phyloP scores from a whole-genome alignment of 2,888 invertebrate genomes.

The Ommatoiulus sabulosus region DNA sequence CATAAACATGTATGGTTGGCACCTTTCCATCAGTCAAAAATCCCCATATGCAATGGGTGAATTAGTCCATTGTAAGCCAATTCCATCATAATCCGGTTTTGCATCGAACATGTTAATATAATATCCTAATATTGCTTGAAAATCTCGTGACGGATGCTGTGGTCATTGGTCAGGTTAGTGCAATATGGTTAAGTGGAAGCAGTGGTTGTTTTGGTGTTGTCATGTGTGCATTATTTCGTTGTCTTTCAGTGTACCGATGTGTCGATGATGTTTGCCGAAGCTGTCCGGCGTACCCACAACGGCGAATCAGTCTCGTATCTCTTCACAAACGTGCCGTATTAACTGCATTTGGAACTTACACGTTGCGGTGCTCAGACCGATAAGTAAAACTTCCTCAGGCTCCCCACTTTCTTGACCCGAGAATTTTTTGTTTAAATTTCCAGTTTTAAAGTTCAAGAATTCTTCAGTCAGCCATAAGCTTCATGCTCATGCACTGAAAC shows the following conservation, averaged over 20 bases:
- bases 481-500: neutral
- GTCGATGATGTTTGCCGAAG: conserved; percentile 99
- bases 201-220: conserved; percentile 40
- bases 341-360: conserved; percentile 12
- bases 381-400: neutral
- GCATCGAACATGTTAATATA: conserved; percentile 19
- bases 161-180: neutral
- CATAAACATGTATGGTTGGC: too few relatives aligned
- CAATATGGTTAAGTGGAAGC: conserved; percentile 8
- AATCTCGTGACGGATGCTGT: neutral
- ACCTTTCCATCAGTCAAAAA: neutral
- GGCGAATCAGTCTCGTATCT: conserved; percentile 99
- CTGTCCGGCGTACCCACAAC: conserved; percentile 97
- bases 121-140: neutral
- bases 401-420: neutral
- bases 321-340: conserved; percentile 92
- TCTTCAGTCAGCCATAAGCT: neutral
- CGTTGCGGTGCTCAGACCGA: neutral
- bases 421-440: too few relatives aligned
- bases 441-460: neutral
- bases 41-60: neutral
- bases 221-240: conserved; percentile 59
- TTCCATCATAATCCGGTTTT: neutral
- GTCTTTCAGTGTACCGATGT: conserved; percentile 94
- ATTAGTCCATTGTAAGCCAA: neutral